Conservation (phyloP, 2,113 vertebrate species). For the Larimichthys polyactis region DNA sequence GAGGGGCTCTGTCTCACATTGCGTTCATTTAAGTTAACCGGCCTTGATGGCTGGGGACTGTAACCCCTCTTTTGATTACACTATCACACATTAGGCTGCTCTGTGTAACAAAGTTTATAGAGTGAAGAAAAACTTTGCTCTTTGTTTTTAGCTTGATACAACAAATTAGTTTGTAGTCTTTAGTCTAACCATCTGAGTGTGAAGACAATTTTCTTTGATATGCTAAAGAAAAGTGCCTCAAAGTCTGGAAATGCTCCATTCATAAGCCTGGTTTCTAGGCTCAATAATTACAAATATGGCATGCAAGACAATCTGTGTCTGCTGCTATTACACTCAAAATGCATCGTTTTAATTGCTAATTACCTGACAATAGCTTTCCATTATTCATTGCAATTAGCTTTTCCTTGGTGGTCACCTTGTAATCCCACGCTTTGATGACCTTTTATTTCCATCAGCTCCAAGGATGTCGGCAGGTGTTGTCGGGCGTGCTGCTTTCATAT, state of each 20-base stretch:
- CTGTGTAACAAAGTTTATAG: neutral
- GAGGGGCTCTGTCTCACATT: conserved; percentile 6
- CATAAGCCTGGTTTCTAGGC: conserved; percentile 50
- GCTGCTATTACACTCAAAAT: conserved; percentile 73
- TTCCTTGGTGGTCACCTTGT: conserved; percentile 81
- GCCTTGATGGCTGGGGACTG: conserved; percentile 9
- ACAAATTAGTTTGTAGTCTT: conserved; percentile 23
- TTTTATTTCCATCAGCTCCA: conserved; percentile 82
- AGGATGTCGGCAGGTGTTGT: conserved; percentile 84
- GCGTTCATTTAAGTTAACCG: conserved; percentile 21
- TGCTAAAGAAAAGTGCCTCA: conserved; percentile 65
- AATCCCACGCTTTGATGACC: conserved; percentile 82
- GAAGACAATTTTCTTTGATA: conserved; percentile 64
- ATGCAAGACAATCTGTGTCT: conserved; percentile 55
- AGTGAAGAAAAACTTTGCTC: conserved; percentile 37
- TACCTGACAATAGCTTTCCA: conserved; percentile 73
- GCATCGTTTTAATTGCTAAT: conserved; percentile 79
- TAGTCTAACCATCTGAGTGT: conserved; percentile 11
- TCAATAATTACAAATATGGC: conserved; percentile 63
- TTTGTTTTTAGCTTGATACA: conserved; percentile 35
- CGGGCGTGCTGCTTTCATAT: conserved; percentile 80
- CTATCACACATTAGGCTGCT: conserved; percentile 4
- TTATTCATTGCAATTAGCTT: conserved; percentile 82
- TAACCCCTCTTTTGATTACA: conserved; percentile 10
- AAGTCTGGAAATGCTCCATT: conserved; percentile 61